Conservation (phyloP, 2,888 invertebrate genomes). For the Dicycla oo region DNA sequence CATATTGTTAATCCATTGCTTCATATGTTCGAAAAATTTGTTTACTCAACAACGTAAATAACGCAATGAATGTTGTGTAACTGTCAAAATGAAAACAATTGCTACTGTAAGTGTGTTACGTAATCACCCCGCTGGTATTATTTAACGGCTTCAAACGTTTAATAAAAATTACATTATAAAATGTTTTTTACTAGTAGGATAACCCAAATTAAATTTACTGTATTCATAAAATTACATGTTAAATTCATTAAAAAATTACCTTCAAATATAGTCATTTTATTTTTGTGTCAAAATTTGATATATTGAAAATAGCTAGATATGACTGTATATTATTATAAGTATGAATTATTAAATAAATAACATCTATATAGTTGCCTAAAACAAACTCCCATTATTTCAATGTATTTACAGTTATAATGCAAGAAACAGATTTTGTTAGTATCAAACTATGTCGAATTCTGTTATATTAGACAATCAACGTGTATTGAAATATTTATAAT, state of each 20-base stretch:
- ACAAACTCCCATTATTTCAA: conserved; percentile 30
- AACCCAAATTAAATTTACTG: conserved; percentile 11
- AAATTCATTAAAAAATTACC: conserved; percentile 27
- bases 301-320: conserved; percentile 44
- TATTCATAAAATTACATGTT: conserved; percentile 20
- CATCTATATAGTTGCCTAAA: conserved; percentile 41
- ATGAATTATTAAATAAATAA: conserved; percentile 55
- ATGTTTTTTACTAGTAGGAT: background rate
- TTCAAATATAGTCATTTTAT: conserved; percentile 39
- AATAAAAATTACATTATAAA: conserved; percentile 19
- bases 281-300: conserved; percentile 40
- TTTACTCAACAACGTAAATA: too few relatives aligned
- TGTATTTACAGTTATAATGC: conserved; percentile 51
- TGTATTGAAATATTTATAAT: conserved; percentile 26
- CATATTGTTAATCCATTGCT: too few relatives aligned
- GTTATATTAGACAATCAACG: conserved; percentile 22
- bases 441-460: conserved; percentile 12
- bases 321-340: conserved; percentile 27
- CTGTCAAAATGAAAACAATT: too few relatives aligned
- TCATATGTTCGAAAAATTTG: too few relatives aligned
- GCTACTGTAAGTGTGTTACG: too few relatives aligned
- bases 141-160: background rate
- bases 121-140: too few relatives aligned
- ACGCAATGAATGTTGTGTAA: too few relatives aligned
- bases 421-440: conserved; percentile 5